Base-by-base conservation (phyloP, 2,797 vertebrate genomes). In the Microcaecilia unicolor region DNA sequence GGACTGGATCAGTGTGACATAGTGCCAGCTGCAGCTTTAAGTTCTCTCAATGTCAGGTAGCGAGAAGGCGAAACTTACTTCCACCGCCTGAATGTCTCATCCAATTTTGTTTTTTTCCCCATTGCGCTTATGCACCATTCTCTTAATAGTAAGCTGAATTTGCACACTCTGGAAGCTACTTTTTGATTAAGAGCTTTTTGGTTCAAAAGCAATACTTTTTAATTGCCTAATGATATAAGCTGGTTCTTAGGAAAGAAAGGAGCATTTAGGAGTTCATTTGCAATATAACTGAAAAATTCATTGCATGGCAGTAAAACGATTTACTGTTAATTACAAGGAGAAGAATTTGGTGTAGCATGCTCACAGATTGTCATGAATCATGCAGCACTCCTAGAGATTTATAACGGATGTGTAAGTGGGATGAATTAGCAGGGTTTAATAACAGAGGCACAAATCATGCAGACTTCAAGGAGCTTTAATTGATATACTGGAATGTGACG, bases 281-380 rank as follows among this genome's bases (percentile, higher is more conserved):
- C 75, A 75, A 81, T 83, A 76, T 88, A 90, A 91, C 84, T 88
- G 85, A 87, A 86, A 91, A 88, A 91, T 92, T 92, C 88, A 91
- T 93, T 86, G 87, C 74, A 73, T 78, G 61, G 88, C 85, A 90
- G 87, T 94, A 91, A 92, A 97, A 92, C 91, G 91, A 92, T 94
- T 93, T 92, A 91, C 86, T 92, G 87, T 93, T 97, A 93, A 95
- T 97, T 95, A 92, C 86, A 87, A 87, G 86, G 84, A 92, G 88
- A 90, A 89, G 88, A 92, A 93, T 90, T 90, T 95, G 85, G 88
- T 80, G 71, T 83, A 84, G 84, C 84, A 80, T 85, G 86, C 83
- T 83, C 84, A 75, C 77, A 85, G 80, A 86, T 87, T 81, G 81
- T 82, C 78, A 86, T 93, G 91, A 95, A 94, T 93, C 90, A 90